These are phyloP conservation scores for Urocitellus parryii DNA, from an alignment of 2,113 vertebrate genomes.

Conservation along the genomic window DNA sequence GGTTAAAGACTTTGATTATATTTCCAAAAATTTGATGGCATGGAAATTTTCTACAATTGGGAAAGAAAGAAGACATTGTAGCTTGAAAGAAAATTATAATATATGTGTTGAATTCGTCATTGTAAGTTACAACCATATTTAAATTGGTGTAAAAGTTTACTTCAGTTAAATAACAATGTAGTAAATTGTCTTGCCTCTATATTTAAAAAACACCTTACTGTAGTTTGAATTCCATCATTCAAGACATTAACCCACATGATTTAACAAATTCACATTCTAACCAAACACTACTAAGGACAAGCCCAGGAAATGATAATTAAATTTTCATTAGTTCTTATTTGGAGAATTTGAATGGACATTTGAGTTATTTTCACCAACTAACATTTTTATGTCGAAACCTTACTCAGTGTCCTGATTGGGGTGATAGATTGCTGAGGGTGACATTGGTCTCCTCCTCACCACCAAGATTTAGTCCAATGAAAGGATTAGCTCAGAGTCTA, in stretches of 20 bases:
- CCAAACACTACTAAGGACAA: not conserved
- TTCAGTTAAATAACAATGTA: conserved; percentile 23
- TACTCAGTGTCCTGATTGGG: not conserved
- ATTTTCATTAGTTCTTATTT: not conserved
- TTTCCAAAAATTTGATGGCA: not conserved
- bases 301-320: not conserved
- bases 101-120: not conserved
- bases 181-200: not conserved
- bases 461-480: not conserved
- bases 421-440: not conserved
- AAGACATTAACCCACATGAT: not conserved
- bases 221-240: not conserved
- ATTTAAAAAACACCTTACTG: not conserved
- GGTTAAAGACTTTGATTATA: not conserved
- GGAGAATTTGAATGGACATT: not conserved
- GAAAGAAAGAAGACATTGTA: not conserved
- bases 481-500: not conserved
- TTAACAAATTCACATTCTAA: conserved; percentile 1
- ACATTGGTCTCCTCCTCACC: not conserved
- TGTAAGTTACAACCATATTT: not conserved
- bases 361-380: not conserved
- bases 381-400: not conserved
- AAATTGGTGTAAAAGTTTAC: not conserved
- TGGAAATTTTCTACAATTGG: not conserved
- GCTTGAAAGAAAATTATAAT: not conserved